Evolutionary conservation across 2,888 invertebrate genomes (phyloP).

Genomic region (Ariolimax columbianus): DNA sequence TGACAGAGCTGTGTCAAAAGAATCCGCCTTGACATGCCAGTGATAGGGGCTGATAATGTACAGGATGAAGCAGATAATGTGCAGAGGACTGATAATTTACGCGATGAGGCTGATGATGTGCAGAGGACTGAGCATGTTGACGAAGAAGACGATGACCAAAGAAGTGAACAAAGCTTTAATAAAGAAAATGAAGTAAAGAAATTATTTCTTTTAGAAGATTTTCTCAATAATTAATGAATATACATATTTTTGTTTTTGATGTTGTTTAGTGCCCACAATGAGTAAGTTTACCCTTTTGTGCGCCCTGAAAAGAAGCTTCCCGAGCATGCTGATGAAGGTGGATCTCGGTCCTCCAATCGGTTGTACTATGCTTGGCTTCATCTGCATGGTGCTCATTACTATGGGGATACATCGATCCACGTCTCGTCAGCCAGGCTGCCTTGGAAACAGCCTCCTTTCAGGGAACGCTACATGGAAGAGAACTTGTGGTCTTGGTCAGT

Average conservation of each 20-base stretch:
- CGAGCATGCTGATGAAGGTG: no score
- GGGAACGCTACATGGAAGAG: no score
- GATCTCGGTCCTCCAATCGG: no score
- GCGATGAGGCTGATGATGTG: constrained; percentile 50
- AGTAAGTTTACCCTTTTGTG: no score
- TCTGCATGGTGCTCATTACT: no score
- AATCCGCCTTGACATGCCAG: constrained; percentile 76
- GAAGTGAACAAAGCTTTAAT: neutral
- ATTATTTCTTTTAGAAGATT: neutral
- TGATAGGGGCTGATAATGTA: constrained; percentile 69
- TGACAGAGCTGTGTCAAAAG: constrained; percentile 75
- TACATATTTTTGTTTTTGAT: neutral
- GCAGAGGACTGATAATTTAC: constrained; percentile 66
- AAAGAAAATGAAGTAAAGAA: constrained; percentile 7
- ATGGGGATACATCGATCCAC: no score
- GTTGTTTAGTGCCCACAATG: no score
- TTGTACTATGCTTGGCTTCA: no score
- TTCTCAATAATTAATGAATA: neutral
- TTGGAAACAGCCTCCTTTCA: no score
- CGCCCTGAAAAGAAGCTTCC: no score
- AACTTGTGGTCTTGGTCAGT: no score
- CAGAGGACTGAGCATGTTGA: constrained; percentile 39
- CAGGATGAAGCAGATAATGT: constrained; percentile 58
- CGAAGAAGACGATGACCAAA: constrained; percentile 22
- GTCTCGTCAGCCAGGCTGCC: no score